Base-by-base conservation (phyloP, 2,113 vertebrate genomes). In the Chloropsis hardwickii region DNA sequence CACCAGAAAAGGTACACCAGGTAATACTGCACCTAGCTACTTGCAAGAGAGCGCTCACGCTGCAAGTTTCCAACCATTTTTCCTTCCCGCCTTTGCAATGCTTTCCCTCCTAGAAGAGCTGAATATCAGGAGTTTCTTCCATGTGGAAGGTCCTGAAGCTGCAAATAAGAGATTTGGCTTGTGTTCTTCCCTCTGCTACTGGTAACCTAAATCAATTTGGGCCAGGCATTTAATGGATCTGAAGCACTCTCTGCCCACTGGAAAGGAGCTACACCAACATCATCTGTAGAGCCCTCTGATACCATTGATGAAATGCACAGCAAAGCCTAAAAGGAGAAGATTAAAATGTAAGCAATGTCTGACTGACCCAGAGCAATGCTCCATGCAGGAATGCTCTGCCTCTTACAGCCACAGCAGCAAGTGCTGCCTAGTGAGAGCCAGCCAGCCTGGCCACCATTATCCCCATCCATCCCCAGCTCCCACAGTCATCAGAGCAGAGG, bases 341-440 rank as follows among this genome's bases (percentile, higher is more conserved):
- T 9, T 9, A 66, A 91, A 86, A 39, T 3, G 5, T 10, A 33
- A 27, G 31, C 44, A 37, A 45, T 11, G 29, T 37, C n/a, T 66
- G 40, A 31, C 9, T 69, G 73, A 12, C 37, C 53, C 0, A 0
- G 24, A 79, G 73, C 39, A 83, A 31, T 14, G 48, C 21, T n/a
- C 18, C 3, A 0, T 23, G 37, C 62, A 79, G 27, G 35, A 60
- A 14, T 6, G 11, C 39, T 88, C 62, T 72, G 48, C 24, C 37
- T 77, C 23, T 39, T 65, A 45, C 13, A 31, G 33, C 8, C 37
- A 57, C 40, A 57, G 54, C 16, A 73, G 64, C 56, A 66, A 64
- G 45, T 28, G 17, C 35, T 48, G 2, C 7, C 11, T 29, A 31
- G 20, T 2, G 20, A 61, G 45, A 88, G 37, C 12, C n/a, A n/a